Percentiles rank a stretch among this genome's conserved stretches.
Conservation (phyloP, 2,113 vertebrate genomes). For the Passer montanus region DNA sequence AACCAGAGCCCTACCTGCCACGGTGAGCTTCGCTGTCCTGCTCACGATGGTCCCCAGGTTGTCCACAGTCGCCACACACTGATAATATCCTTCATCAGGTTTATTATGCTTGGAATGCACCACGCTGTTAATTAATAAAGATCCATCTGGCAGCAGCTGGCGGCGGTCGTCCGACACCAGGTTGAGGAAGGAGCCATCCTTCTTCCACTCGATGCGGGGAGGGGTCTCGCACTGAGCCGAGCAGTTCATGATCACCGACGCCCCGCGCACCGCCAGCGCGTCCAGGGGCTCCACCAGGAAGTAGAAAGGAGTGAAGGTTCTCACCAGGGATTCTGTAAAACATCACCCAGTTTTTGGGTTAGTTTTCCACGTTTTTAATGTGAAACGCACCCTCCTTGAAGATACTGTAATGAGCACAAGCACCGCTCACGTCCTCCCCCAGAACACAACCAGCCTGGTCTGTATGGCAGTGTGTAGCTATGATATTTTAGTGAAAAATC, state of each 20-base stretch:
- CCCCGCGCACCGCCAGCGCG: constrained; percentile 81
- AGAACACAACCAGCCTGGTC: accelerated
- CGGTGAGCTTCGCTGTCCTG: constrained; percentile 86
- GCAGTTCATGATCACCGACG: constrained; percentile 87
- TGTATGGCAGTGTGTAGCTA: accelerated
- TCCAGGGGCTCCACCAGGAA: constrained; percentile 91
- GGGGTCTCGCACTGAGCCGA: constrained; percentile 82
- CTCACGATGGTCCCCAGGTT: constrained; percentile 93
- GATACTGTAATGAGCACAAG: accelerated
- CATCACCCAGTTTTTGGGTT: neutral
- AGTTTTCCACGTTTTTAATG: neutral
- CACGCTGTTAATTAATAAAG: constrained; percentile 86
- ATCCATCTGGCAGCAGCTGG: constrained; percentile 87
- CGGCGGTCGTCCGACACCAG: constrained; percentile 89
- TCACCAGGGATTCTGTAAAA: constrained; percentile 77
- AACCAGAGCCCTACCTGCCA: constrained; percentile 82
- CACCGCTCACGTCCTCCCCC: accelerated
- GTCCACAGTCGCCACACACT: constrained; percentile 94
- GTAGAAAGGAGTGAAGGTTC: constrained; percentile 90
- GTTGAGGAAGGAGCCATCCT: constrained; percentile 92
- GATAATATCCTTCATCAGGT: constrained; percentile 94
- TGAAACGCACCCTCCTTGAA: accelerated
- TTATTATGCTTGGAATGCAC: constrained; percentile 98
- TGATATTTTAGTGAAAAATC: too few species aligned
- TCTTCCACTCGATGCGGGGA: constrained; percentile 91